phyloP scores from a whole-genome alignment of 1,140 invertebrate genomes.

The Pemphigus obesinymphae region DNA sequence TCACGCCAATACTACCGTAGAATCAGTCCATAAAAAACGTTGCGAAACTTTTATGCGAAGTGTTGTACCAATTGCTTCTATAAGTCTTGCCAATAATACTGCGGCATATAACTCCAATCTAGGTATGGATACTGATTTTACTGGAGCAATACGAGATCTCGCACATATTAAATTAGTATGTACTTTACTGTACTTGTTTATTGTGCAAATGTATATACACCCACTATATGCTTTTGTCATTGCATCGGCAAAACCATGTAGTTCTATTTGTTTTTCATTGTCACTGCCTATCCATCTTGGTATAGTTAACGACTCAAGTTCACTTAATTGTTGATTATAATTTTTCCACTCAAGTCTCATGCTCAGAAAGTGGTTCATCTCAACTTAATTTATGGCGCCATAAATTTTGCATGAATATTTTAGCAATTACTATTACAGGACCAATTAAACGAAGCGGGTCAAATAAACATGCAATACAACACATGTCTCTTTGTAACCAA shows the following conservation, averaged over 20 bases:
- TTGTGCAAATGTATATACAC: constrained; percentile 45
- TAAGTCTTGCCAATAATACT: too few relatives aligned
- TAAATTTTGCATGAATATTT: constrained; percentile 43
- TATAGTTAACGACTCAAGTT: constrained; percentile 27
- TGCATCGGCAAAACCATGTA: constrained; percentile 50
- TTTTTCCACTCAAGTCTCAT: constrained; percentile 45
- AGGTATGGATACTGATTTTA: constrained; percentile 51
- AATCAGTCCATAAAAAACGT: constrained; percentile 33
- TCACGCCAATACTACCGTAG: constrained; percentile 6
- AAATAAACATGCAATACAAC: constrained; percentile 45
- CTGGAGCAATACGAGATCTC: constrained; percentile 44
- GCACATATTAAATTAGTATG: constrained; percentile 38
- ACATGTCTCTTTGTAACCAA: constrained; percentile 35
- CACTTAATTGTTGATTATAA: constrained; percentile 40
- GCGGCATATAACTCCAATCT: too few relatives aligned
- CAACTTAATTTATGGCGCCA: constrained; percentile 44
- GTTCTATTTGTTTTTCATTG: neutral
- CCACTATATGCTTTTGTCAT: constrained; percentile 15
- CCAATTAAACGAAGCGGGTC: constrained; percentile 47
- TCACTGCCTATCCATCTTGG: constrained; percentile 22
- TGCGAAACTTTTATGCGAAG: constrained; percentile 47
- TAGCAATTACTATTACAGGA: constrained; percentile 45
- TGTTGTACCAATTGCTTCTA: too few relatives aligned
- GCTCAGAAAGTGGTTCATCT: constrained; percentile 47
- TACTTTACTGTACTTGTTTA: constrained; percentile 13